These are phyloP conservation scores for Bursaphelenchus okinawaensis DNA, from an alignment of 2,888 invertebrate genomes.

Conservation along the genomic window DNA sequence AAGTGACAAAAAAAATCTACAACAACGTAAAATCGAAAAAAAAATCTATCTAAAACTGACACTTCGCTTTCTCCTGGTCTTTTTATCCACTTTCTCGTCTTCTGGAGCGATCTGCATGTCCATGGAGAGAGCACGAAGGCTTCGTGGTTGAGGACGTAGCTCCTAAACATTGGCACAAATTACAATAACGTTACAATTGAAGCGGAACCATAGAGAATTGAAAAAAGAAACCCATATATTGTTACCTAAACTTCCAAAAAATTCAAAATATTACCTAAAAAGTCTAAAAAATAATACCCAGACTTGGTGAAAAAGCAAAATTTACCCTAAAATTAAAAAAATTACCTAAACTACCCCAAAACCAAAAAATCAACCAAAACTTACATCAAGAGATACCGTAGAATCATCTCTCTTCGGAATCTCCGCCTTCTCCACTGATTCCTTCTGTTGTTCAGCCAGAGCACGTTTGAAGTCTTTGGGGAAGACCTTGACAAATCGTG, in stretches of 20 bases:
- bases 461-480: constrained; percentile 92
- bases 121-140: constrained; percentile 46
- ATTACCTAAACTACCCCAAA: background rate
- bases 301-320: background rate
- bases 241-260: too few species aligned
- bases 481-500: constrained; percentile 75
- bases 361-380: background rate
- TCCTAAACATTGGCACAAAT: background rate
- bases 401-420: too few species aligned
- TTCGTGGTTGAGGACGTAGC: background rate
- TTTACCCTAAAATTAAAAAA: background rate
- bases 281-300: background rate
- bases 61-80: constrained; percentile 23
- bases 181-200: background rate
- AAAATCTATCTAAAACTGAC: too few species aligned
- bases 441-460: constrained; percentile 66
- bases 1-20: too few species aligned
- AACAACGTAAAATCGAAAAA: too few species aligned
- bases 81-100: constrained; percentile 18
- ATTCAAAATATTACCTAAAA: too few species aligned
- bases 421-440: constrained; percentile 12
- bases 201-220: too few species aligned
- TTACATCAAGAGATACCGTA: background rate
- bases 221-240: too few species aligned
- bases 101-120: constrained; percentile 53